Percentiles rank a stretch among this genome's conserved stretches.
Conservation (phyloP, 2,113 vertebrate species). For the Eonycteris spelaea region DNA sequence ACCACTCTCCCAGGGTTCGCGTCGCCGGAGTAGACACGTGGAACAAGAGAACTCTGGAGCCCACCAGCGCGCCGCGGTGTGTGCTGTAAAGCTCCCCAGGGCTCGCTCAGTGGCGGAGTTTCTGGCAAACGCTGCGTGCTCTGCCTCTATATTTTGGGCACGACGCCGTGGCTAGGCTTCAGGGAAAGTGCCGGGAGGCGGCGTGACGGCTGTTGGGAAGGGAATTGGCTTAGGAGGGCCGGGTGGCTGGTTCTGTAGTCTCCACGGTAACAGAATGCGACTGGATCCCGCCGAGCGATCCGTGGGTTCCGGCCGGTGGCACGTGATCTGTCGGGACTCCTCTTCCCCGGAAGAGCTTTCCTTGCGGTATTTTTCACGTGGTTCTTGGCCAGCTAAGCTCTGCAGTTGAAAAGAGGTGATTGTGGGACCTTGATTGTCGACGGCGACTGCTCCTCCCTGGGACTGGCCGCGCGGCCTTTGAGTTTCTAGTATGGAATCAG, state of each 20-base stretch:
- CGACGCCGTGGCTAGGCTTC: not conserved
- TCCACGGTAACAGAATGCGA: conserved; percentile 50
- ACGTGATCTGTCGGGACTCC: conserved; percentile 45
- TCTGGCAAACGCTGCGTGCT: not conserved
- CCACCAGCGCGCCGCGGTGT: not conserved
- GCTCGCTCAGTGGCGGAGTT: not conserved
- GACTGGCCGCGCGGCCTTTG: not conserved
- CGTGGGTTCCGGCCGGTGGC: not conserved
- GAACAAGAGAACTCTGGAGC: conserved; percentile 5
- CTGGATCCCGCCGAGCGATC: not conserved
- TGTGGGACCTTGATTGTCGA: not conserved
- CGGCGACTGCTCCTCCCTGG: not conserved
- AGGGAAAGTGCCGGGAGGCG: conserved; percentile 21
- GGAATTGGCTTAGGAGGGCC: not conserved
- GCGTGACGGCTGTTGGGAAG: conserved; percentile 30
- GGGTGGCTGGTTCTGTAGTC: not conserved
- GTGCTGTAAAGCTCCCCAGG: not conserved
- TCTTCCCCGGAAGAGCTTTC: conserved; percentile 64
- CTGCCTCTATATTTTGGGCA: not conserved
- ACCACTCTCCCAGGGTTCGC: not conserved
- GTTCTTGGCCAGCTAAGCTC: not conserved
- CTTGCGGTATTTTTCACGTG: conserved; percentile 49
- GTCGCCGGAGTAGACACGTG: conserved; percentile 50
- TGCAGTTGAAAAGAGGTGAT: not conserved
- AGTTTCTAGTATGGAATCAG: not conserved